Evolutionary conservation across 2,113 vertebrate genomes (phyloP), one percentile per base, ranked within the genome.

Genomic region (Poeciliopsis turrubarensis): DNA sequence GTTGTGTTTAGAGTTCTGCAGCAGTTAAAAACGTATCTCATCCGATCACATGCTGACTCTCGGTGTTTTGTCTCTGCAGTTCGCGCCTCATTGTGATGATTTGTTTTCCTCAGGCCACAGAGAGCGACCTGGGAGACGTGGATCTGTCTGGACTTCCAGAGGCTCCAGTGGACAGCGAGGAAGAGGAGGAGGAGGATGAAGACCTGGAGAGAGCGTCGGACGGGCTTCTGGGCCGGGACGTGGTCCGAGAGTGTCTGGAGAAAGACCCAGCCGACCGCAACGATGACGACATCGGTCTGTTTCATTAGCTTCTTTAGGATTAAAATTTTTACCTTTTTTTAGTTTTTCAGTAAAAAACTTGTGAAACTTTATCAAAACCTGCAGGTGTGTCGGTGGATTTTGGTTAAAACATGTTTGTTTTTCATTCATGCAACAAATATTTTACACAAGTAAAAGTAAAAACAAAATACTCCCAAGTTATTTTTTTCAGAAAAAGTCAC

Each of bases 161-260:
- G 92, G 96, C 97, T 62, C 94, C 96, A 19, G 98, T 99, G 70
- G 98, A 99, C 94, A 98, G 97, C 37, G 98, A 99, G 85, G 97
- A 99, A 92, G 98, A 99, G 63, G 97, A 99, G 19, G 97, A 98
- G 60, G 98, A 99, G 80, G 98, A 99, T 68, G 98, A 99, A 90
- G 97, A 99, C 57, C 94, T 99, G 83, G 98, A 99, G 86, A 93
- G 96, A 88, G 95, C 97, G 60, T 95, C 96, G 0, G 96, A 97
- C 90, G 93, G 96, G 0, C 92, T 98, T 30, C 90, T 97, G 11
- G 96, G 95, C 4, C 91, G 97, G 80, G 98, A 99, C 87, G 92
- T 99, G 82, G 97, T 99, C 74, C 93, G 98, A 75, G 98, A 99
- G 86, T 98, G 98, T 94, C 94, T 99, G 89, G 97, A 99, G 91